A percentile compares a stretch with the other conserved stretches of the same genome.
Evolutionary conservation across 2,797 vertebrate species (phyloP).

Genomic region (Pseudotriccus pelzelni): DNA sequence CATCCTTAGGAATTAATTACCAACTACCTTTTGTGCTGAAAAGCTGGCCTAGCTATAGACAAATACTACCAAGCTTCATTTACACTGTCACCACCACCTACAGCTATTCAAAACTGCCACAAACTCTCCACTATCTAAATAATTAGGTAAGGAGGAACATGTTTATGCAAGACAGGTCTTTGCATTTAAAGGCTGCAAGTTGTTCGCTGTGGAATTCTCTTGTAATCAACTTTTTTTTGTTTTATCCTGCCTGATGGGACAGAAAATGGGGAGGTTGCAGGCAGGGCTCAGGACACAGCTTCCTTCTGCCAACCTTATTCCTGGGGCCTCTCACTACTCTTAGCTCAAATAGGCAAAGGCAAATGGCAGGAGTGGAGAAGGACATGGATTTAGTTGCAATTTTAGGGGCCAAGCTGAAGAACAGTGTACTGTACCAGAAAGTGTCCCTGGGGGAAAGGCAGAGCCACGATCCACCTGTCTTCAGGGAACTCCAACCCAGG

Average conservation of each 20-base stretch:
- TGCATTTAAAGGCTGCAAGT: background rate
- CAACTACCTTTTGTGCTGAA: background rate
- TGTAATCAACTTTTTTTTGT: background rate
- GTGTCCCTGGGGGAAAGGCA: background rate
- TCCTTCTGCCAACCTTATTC: background rate
- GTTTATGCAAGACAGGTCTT: background rate
- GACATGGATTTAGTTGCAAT: background rate
- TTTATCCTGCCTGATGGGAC: background rate
- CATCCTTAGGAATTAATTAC: background rate
- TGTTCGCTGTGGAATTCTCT: background rate
- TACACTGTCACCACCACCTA: background rate
- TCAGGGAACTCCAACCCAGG: background rate
- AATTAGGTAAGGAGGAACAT: background rate
- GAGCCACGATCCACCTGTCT: background rate
- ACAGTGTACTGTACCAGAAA: accelerated
- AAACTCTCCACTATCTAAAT: background rate
- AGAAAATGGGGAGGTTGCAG: background rate
- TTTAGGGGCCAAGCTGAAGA: background rate
- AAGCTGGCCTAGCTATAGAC: background rate
- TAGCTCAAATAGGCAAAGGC: background rate
- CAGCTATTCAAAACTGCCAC: background rate
- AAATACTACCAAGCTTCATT: background rate
- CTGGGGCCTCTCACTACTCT: background rate
- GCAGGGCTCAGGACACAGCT: background rate
- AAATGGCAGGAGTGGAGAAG: background rate